Evolutionary conservation across 1,140 invertebrate genomes (phyloP).

Genomic region (Araneus ventricosus): DNA sequence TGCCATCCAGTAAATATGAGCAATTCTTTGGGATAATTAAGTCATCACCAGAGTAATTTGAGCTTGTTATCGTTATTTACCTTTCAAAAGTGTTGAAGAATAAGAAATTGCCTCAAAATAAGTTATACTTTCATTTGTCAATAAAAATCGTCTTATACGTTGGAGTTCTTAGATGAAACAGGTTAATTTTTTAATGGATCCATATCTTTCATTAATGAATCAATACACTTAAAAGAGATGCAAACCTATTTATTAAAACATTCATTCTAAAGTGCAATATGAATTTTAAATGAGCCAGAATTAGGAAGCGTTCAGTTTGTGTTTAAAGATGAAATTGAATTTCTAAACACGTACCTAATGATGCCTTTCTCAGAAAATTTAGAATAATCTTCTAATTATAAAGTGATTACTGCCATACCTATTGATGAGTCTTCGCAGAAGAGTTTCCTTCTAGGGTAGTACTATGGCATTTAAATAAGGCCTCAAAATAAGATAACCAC

Average conservation of each 20-base stretch:
- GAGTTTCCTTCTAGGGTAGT: background rate
- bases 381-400: conserved; percentile 40
- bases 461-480: conserved; percentile 35
- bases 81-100: no score
- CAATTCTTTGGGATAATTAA: no score
- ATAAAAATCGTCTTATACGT: no score
- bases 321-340: conserved; percentile 29
- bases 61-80: no score
- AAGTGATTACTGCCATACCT: conserved; percentile 16
- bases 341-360: conserved; percentile 21
- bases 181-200: no score
- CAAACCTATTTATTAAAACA: no score
- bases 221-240: no score
- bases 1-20: no score
- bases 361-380: background rate
- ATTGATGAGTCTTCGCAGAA: background rate
- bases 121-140: no score
- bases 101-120: no score
- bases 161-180: no score
- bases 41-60: no score
- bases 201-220: background rate
- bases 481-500: background rate
- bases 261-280: background rate
- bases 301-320: conserved; percentile 9
- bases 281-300: background rate